Percentiles rank a stretch among this genome's conserved stretches.
phyloP scores from a whole-genome alignment of 2,113 vertebrate species.

The Polypterus bichir region DNA sequence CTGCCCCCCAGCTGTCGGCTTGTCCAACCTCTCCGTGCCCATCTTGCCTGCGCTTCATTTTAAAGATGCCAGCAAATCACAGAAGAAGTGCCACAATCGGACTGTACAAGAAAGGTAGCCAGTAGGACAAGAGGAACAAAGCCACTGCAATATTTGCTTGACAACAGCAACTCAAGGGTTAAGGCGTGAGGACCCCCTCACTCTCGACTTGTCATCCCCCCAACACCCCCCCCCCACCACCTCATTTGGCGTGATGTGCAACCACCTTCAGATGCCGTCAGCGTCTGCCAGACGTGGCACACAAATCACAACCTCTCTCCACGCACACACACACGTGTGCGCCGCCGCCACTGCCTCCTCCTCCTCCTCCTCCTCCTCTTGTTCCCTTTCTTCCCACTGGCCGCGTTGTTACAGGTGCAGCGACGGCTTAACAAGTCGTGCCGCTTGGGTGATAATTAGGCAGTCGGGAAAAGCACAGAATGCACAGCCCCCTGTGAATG shows the following conservation, averaged over 20 bases:
- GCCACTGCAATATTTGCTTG: too few species aligned
- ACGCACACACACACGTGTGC: not conserved
- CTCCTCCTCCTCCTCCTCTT: not conserved
- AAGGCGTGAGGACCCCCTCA: too few species aligned
- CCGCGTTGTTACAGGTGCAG: not conserved
- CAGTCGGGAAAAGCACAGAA: too few species aligned
- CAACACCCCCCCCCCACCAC: not conserved
- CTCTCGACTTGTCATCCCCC: not conserved
- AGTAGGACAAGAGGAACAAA: too few species aligned
- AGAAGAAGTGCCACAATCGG: too few species aligned
- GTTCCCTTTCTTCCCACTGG: not conserved
- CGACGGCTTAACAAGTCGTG: not conserved
- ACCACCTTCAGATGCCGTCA: not conserved
- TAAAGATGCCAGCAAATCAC: too few species aligned
- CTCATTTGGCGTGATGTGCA: not conserved
- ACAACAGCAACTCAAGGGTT: too few species aligned
- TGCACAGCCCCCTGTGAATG: too few species aligned
- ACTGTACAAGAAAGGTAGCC: too few species aligned
- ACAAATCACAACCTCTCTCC: not conserved
- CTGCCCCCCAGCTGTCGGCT: slow-evolving; percentile 5
- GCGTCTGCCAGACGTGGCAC: not conserved
- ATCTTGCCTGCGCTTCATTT: too few species aligned
- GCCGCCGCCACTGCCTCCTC: not conserved
- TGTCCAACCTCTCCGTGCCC: not conserved
- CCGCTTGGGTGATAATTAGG: too few species aligned